Evolutionary conservation across 2,113 vertebrate genomes (phyloP), one percentile per base, ranked within the genome.

Genomic region (Brevimyrus niger): DNA sequence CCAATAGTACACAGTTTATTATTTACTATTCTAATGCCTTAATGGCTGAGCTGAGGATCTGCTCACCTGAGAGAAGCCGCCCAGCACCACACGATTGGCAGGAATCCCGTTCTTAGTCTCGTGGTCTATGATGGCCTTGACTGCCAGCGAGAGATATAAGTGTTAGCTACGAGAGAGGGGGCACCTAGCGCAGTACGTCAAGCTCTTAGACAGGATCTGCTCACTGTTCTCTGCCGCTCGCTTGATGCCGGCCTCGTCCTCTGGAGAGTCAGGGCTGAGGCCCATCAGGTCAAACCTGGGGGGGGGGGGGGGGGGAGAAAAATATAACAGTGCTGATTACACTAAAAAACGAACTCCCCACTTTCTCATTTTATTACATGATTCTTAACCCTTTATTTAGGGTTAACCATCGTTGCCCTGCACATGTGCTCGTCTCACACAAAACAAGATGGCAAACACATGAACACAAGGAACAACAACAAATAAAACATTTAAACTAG

Each of bases 181-280:
- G n/a, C n/a, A n/a, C 3, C 35, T 4, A 35, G 0, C 0, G 65
- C 69, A 15, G 35, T 15, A 27, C 51, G 38, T 69, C 17, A 15
- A 42, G 11, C 23, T 46, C 1, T 31, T 19, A 15, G 21, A 23
- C 11, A 19, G 61, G 53, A 17, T 31, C 21, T 19, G 65, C 96
- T 97, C 95, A 99, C 98, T 98, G 94, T 95, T 98, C 90, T 99
- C 98, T 91, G 98, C 96, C 11, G 98, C 98, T 94, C 96, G 98
- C 96, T 99, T 99, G 93, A 99, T 99, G 85, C 98, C 98, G 91
- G 95, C 95, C 93, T 99, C 98, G 1, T 99, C 98, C 92, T 99
- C 98, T 0, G 96, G 97, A 11, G 96, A 95, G 1, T 99, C 97
- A 0, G 97, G 98, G 94, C 94, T 98, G 90, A 99, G 93, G 0